Conservation (phyloP, 2,797 vertebrate genomes). For the Bradypus variegatus region DNA sequence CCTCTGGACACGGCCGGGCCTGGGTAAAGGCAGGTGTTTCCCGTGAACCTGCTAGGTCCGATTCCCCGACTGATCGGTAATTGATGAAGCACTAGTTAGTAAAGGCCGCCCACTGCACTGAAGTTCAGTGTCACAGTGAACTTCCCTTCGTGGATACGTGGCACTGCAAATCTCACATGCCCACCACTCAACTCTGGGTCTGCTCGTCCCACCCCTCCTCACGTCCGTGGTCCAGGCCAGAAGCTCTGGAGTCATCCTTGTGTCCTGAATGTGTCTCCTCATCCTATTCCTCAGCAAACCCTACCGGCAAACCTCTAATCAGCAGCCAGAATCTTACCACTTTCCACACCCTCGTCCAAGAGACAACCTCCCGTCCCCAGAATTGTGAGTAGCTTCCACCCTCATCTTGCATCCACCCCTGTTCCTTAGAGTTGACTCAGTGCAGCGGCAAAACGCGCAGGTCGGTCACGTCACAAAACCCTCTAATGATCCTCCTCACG, state of each 20-base stretch:
- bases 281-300: no score
- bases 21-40: not conserved
- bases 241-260: not conserved
- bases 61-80: not conserved
- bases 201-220: not conserved
- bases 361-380: not conserved
- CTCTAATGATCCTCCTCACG: not conserved
- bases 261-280: no score
- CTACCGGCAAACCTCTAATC: not conserved
- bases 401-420: no score
- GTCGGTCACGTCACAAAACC: not conserved
- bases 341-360: no score
- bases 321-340: not conserved
- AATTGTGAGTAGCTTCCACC: rapidly evolving
- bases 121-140: not conserved
- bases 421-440: no score
- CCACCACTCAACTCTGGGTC: not conserved
- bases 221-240: not conserved
- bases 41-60: not conserved
- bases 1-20: not conserved
- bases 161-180: no score
- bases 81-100: not conserved
- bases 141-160: no score
- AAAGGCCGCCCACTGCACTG: rapidly evolving
- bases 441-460: not conserved